Evolutionary conservation across 1,140 invertebrate genomes (phyloP), one percentile per base, ranked within the genome.

Genomic region (Meloidogyne exigua): DNA sequence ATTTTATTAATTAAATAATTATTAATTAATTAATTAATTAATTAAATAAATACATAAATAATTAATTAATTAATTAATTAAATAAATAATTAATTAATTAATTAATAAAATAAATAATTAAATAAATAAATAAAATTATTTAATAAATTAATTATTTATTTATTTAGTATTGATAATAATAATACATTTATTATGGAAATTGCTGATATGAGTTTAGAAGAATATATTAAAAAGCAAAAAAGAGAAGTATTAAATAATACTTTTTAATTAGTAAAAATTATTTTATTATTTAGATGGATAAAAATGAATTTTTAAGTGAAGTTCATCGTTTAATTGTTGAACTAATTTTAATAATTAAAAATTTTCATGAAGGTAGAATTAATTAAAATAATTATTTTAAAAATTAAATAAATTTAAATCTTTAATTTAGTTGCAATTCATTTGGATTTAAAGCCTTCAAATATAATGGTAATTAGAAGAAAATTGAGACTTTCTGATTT

Each of bases 381-480:
- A 32, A 32, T 32, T 32, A 3, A 32, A 32, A 3, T 32, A n/a
- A 57, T n/a, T 57, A n/a, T 39, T 10, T 39, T 39, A 9, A 39
- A 7, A 7, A 3, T 32, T 39, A 39, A 39, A 39, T 39, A 39
- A 39, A 39, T 9, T 9, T 39, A 39, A 39, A 39, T 7, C 0
- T 39, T 32, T 32, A 32, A 32, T 32, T 7, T 39, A 67, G 66
- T 25, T 32, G 66, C 66, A 18, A 13, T 67, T 67, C 66, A 67
- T 21, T n/a, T 32, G 66, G 66, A 67, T 67, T 67, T 67, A n/a
- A 67, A 67, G 9, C 66, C 66, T 32, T 11, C 12, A 18, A 67
- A 67, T 42, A 42, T 67, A 21, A 21, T 67, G 4, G 15, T 67
- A 9, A 67, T 67, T 21, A 21, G 21, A 13, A 5, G 1, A 9